These are phyloP conservation scores for Cheilosia pagana DNA, from an alignment of 2,888 invertebrate species.

Conservation along the genomic window DNA sequence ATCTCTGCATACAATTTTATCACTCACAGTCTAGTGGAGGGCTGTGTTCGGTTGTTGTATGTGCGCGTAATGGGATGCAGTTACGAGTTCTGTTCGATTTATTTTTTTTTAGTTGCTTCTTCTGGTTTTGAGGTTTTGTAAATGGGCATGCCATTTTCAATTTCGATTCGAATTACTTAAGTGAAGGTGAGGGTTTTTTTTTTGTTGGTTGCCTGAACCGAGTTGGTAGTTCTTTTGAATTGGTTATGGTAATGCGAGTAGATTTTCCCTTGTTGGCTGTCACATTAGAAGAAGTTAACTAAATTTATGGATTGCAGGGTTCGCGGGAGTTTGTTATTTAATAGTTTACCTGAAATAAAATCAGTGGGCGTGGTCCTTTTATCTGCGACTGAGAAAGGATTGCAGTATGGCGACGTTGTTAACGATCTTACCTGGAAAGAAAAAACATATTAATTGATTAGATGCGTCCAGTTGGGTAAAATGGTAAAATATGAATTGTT, in stretches of 20 bases:
- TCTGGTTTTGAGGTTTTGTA: constrained; percentile 46
- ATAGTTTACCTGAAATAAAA: neutral
- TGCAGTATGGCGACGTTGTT: too few species aligned
- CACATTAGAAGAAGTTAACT: constrained; percentile 43
- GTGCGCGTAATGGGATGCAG: constrained; percentile 5
- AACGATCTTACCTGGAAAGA: too few species aligned
- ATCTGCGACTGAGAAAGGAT: too few species aligned
- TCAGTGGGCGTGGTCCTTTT: too few species aligned
- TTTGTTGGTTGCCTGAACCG: neutral
- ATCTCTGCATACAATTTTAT: constrained; percentile 49
- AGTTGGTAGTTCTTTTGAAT: constrained; percentile 22
- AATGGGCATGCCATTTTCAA: constrained; percentile 57
- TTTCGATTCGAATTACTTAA: constrained; percentile 56
- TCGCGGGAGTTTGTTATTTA: constrained; percentile 7
- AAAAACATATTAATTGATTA: too few species aligned
- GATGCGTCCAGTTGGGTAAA: too few species aligned
- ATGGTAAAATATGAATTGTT: too few species aligned
- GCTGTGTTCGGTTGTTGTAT: constrained; percentile 20
- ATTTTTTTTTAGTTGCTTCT: constrained; percentile 9
- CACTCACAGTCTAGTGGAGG: constrained; percentile 16
- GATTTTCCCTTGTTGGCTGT: constrained; percentile 42
- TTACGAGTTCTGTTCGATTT: constrained; percentile 21
- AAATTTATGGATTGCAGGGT: constrained; percentile 18
- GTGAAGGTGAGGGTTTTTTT: constrained; percentile 18
- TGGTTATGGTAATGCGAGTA: constrained; percentile 34